These are phyloP conservation scores for Luffia ferchaultella DNA, from an alignment of 2,888 invertebrate genomes.

Conservation along the genomic window DNA sequence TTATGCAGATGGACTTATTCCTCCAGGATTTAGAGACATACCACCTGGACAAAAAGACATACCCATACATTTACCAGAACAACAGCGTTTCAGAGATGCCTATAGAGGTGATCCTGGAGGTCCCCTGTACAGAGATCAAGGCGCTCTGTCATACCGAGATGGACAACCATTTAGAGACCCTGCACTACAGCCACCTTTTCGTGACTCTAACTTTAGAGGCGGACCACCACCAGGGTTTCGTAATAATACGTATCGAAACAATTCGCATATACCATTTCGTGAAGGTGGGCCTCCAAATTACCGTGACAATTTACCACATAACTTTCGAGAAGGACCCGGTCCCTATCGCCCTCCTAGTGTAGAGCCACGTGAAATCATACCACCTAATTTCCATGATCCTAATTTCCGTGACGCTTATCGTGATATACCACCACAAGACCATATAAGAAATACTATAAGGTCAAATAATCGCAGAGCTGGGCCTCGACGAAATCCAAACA, in stretches of 20 bases:
- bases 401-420: conserved; percentile 34
- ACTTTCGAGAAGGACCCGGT: conserved; percentile 38
- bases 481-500: conserved; percentile 40
- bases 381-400: conserved; percentile 39
- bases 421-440: conserved; percentile 1
- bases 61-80: conserved; percentile 46
- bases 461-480: conserved; percentile 34
- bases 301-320: conserved; percentile 41
- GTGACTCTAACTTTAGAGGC: conserved; percentile 41
- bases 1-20: conserved; percentile 34
- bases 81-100: conserved; percentile 43
- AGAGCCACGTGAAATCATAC: conserved; percentile 38
- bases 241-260: conserved; percentile 38
- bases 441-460: conserved; percentile 29
- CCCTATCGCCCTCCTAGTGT: conserved; percentile 32
- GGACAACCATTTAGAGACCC: conserved; percentile 31
- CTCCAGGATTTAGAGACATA: conserved; percentile 33
- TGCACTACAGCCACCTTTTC: conserved; percentile 29
- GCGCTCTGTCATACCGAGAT: conserved; percentile 28
- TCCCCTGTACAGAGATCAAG: conserved; percentile 27
- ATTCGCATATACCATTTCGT: background rate
- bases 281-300: conserved; percentile 25
- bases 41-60: conserved; percentile 38
- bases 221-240: conserved; percentile 28
- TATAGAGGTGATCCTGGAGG: conserved; percentile 39